Evolutionary conservation across 2,113 vertebrate species (phyloP).

Genomic region (Psammodynastes pulverulentus): DNA sequence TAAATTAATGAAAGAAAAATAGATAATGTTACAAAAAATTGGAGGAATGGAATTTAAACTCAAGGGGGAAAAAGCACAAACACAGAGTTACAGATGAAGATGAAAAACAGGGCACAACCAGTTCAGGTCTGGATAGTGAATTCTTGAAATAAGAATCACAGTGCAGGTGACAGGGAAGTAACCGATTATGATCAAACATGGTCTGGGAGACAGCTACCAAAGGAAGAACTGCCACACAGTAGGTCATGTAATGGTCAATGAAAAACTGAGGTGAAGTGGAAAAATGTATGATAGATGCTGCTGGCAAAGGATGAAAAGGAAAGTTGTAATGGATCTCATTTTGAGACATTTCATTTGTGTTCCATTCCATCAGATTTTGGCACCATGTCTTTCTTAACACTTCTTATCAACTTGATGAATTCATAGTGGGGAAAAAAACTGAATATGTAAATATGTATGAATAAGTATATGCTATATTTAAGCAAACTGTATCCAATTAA

Average conservation of each 20-base stretch:
- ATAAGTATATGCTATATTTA: background rate
- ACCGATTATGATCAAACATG: background rate
- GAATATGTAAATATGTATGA: background rate
- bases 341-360: background rate
- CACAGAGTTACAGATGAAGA: background rate
- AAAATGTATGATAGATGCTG: background rate
- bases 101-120: background rate
- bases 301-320: background rate
- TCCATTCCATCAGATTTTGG: background rate
- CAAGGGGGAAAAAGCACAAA: background rate
- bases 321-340: background rate
- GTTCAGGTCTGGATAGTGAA: background rate
- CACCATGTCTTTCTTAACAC: background rate
- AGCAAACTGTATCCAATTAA: background rate
- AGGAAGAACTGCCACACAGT: background rate
- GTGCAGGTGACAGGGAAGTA: background rate
- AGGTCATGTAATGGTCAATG: background rate
- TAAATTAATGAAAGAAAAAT: background rate
- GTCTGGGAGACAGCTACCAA: background rate
- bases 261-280: background rate
- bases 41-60: background rate
- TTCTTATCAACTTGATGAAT: background rate
- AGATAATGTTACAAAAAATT: background rate
- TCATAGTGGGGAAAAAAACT: background rate
- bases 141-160: background rate